Evolutionary conservation across 1,140 invertebrate species (phyloP), one percentile per base, ranked within the genome.

Genomic region (Araneus ventricosus): DNA sequence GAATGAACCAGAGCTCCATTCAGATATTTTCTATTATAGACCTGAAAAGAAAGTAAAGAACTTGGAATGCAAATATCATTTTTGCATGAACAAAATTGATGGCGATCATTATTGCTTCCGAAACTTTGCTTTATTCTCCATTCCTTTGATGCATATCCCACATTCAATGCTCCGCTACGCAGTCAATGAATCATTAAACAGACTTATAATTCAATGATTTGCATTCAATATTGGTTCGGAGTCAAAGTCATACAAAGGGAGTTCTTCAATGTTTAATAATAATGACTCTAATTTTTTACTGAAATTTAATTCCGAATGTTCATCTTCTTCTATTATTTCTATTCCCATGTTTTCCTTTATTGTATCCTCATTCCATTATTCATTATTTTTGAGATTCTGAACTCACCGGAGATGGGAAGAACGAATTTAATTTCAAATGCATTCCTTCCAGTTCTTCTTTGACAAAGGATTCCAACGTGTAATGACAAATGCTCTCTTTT

Each of bases 351-450:
- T 84, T 84, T 57, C 45, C 82, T 52, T 84, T 84, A 52, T 84
- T 52, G 8, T 63, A 87, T 34, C 37, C 17, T 37, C 61, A 52
- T 88, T 88, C 37, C 87, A 88, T 88, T 41, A 88, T 63, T 88
- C 87, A 88, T 87, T 27, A 39, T 87, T 61, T 87, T 87, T 87
- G 20, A 30, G 39, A 41, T 37, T 41, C 57, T 63, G 22, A 30
- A 8, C 6, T n/a, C 37, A 7, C 37, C 39, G 22, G n/a, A n/a
- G 7, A 88, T 67, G 39, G 30, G 34, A 27, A 88, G 39, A 80
- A 80, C n/a, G 88, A 90, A 79, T 90, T 80, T 90, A 90, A 79
- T 90, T 90, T 90, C 27, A 61, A 90, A 90, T 90, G 27, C 88
- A 30, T 34, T 37, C 45, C 39, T 39, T 67, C 57, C 61, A 10